Conservation (phyloP, 2,113 vertebrate genomes). For the Protomyctophum bolini region DNA sequence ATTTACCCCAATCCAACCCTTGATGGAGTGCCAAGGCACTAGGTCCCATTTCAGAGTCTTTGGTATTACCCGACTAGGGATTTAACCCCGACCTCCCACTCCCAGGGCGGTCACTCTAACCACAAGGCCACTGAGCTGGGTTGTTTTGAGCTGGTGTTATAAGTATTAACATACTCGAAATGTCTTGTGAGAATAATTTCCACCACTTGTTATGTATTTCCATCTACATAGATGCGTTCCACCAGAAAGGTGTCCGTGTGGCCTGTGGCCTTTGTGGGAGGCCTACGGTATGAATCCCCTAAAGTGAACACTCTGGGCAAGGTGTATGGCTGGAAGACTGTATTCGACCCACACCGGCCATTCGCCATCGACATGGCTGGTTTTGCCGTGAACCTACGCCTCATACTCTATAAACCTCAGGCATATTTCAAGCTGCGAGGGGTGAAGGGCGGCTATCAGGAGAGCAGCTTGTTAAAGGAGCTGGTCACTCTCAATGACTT, state of each 20-base stretch:
- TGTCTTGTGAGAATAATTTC: no score
- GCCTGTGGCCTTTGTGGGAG: constrained; percentile 88
- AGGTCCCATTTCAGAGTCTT: no score
- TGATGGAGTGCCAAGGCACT: no score
- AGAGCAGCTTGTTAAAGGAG: constrained; percentile 86
- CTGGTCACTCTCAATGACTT: constrained; percentile 84
- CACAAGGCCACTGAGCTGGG: no score
- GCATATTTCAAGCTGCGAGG: constrained; percentile 87
- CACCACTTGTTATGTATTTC: constrained; percentile 4
- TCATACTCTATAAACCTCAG: constrained; percentile 84
- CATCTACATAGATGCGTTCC: constrained; percentile 82
- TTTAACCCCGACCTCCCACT: no score
- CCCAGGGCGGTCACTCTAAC: no score
- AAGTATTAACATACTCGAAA: no score
- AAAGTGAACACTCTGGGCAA: constrained; percentile 83
- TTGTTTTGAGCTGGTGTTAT: no score
- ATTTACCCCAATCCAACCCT: no score
- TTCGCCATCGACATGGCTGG: constrained; percentile 92
- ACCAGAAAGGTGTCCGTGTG: constrained; percentile 86
- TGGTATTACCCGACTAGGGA: no score
- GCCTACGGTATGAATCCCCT: constrained; percentile 85
- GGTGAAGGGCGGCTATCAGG: constrained; percentile 87
- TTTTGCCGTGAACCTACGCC: constrained; percentile 84
- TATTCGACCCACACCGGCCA: constrained; percentile 86
- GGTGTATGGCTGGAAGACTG: constrained; percentile 87